Percentiles rank a stretch among this genome's conserved stretches.
Conservation (phyloP, 2,888 invertebrate species). For the Pyrocoelia pectoralis region DNA sequence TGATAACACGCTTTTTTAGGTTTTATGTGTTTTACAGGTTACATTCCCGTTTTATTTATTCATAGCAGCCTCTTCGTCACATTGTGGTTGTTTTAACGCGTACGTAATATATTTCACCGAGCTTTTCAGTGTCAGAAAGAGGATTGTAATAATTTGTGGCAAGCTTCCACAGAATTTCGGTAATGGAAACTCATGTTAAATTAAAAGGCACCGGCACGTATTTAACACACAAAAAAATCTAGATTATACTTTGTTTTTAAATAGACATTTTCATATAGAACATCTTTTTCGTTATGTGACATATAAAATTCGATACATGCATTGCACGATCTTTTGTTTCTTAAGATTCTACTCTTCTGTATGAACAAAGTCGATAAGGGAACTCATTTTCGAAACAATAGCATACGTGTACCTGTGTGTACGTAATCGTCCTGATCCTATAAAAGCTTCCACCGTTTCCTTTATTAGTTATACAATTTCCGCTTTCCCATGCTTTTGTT, state of each 20-base stretch:
- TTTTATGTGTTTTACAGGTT: conserved; percentile 6
- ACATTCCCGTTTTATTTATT: conserved; percentile 27
- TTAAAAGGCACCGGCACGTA: conserved; percentile 33
- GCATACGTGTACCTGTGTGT: conserved; percentile 19
- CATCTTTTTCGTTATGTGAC: background rate
- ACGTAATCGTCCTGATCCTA: conserved; percentile 16
- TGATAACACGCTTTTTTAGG: background rate
- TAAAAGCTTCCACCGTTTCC: conserved; percentile 18
- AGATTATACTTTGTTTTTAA: conserved; percentile 25
- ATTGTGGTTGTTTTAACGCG: conserved; percentile 34
- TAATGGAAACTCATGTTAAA: conserved; percentile 38
- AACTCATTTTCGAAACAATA: conserved; percentile 32
- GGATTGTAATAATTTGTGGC: conserved; percentile 39
- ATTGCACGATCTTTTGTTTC: conserved; percentile 16
- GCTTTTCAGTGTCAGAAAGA: conserved; percentile 36
- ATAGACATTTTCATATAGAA: background rate
- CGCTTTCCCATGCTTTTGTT: background rate
- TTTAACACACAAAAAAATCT: conserved; percentile 19
- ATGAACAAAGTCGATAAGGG: conserved; percentile 22
- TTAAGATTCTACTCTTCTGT: conserved; percentile 10
- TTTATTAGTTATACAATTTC: conserved; percentile 16
- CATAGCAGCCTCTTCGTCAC: conserved; percentile 30
- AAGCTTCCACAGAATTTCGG: conserved; percentile 33
- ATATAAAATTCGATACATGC: conserved; percentile 15
- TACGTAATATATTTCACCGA: conserved; percentile 35